Evolutionary conservation across 2,888 invertebrate genomes (phyloP), one percentile per base, ranked within the genome.

Genomic region (Tiliacea citrago): DNA sequence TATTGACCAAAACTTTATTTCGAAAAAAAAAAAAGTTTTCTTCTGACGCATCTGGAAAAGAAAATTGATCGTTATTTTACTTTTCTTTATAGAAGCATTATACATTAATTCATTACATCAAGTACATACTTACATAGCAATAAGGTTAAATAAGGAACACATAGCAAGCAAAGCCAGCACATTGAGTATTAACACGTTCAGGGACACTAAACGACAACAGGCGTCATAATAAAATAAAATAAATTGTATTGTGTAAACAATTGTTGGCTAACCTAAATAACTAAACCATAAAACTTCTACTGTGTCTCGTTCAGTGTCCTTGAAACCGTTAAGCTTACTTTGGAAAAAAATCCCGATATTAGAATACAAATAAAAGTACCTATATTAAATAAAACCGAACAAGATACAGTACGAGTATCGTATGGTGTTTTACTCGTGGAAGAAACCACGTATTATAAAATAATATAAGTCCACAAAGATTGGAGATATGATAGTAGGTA

Each of bases 1-100:
- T n/a, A 73, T 18, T 1, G 42, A 18, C 18, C 5, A 73, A 73
- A 42, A 73, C 13, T 82, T 73, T 82, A 82, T 71, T 82, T 55
- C 29, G 12, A 71, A 71, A 55, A 0, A 71, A 57, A 45, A 42
- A 29, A 39, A 39, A 12, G 21, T 21, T 47, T 57, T 62, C 66
- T 39, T 42, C 39, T 12, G 57, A 39, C 6, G 13, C 29, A 73
- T 55, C 82, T 82, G 82, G 13, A 81, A 82, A 29, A 51, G 0
- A 66, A 69, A 79, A 62, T 6, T 1, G 0, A 21, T 21, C 0
- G 1, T 66, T 72, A 79, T 47, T 71, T 45, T 21, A 47, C 5
- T 29, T 39, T 29, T 24, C 10, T 47, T 2, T n/a, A 16, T 0
- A n/a, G 1, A 29, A 29, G 2, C 0, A 35, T 6, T 29, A 29